Evolutionary conservation across 2,797 vertebrate species (phyloP), one percentile per base, ranked within the genome.

Genomic region (Gastrophryne carolinensis): DNA sequence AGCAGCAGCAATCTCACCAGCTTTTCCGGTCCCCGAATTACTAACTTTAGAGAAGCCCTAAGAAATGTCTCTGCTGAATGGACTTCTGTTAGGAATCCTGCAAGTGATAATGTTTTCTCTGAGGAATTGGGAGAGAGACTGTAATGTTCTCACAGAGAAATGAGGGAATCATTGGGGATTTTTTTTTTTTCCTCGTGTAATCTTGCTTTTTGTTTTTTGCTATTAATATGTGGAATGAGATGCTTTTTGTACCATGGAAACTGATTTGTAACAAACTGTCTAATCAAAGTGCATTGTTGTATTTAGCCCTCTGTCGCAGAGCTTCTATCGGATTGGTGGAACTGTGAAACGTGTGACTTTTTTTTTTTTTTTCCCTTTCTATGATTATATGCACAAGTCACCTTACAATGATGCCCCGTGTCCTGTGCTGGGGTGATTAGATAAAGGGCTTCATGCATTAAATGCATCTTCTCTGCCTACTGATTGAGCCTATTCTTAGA

Each of bases 221-320:
- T 64, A 44, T 69, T 49, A 49, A 39, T 52, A 71, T 54, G 47
- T 68, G 15, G 17, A 54, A 76, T 70, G 53, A 76, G 66, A 76
- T 29, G 56, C 65, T 69, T 69, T 76, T 77, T 77, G 58, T 77
- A 77, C 67, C n/a, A 21, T 49, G 39, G 67, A 35, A 53, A 27
- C 26, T 32, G 44, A 53, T 34, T 61, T 52, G 13, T 49, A 58
- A 73, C 50, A 9, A 44, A 49, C 35, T 12, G 30, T 34, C 49
- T 41, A 47, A 56, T 57, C 37, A 0, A 5, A 24, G 29, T 17
- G 29, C 15, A 11, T 39, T 17, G n/a, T 2, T 17, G 39, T 49
- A 9, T 24, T 34, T 52, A 61, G 47, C 49, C 32, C 34, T 54
- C 24, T n/a, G 5, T 19, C 39, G 35, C 44, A 12, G 5, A 23